Conservation (phyloP, 2,888 invertebrate species). For the Brachypalpus laphriformis region DNA sequence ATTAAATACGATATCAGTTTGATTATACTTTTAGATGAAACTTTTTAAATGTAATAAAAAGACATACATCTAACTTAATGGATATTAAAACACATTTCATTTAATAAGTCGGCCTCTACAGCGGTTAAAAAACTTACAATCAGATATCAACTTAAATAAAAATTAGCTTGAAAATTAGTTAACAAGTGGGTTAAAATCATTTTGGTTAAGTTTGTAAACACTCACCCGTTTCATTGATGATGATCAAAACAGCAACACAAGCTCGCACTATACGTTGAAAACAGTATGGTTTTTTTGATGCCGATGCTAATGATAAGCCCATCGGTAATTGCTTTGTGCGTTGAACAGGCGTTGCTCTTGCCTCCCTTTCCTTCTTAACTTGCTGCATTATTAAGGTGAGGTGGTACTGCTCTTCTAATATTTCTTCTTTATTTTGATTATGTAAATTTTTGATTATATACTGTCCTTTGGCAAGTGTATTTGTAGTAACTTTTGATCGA, state of each 20-base stretch:
- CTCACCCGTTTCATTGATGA: constrained; percentile 50
- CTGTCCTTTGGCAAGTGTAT: not conserved
- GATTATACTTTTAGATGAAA: too few species aligned
- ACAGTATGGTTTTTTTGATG: not conserved
- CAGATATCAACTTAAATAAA: not conserved
- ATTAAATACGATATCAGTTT: too few species aligned
- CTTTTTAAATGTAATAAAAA: not conserved
- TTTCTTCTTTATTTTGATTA: constrained; percentile 7
- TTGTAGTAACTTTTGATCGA: constrained; percentile 1
- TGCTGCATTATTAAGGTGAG: constrained; percentile 14
- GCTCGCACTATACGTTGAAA: not conserved
- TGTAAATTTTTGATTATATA: constrained; percentile 21
- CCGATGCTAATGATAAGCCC: not conserved
- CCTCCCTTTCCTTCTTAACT: not conserved
- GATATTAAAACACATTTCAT: too few species aligned
- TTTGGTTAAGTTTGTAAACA: not conserved
- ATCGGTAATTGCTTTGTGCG: not conserved
- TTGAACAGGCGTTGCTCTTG: not conserved
- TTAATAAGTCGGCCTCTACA: not conserved
- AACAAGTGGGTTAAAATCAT: not conserved
- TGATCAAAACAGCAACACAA: constrained; percentile 32
- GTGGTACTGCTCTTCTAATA: not conserved
- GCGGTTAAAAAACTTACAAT: not conserved
- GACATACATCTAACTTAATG: not conserved
- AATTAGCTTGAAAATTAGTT: not conserved